Conservation (phyloP, 2,797 vertebrate genomes). For the Chromis chromis region DNA sequence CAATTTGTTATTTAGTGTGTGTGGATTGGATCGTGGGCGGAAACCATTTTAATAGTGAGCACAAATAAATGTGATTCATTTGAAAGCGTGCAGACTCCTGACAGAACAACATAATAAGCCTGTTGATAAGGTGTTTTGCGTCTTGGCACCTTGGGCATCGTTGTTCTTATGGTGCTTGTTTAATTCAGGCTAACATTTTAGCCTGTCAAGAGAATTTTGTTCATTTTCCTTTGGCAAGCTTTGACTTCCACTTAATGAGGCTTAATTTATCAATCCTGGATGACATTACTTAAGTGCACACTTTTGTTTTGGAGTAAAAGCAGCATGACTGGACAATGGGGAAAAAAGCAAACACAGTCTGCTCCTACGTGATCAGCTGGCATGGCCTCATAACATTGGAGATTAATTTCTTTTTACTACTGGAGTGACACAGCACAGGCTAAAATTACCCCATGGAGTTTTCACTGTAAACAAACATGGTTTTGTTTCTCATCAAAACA, state of each 20-base stretch:
- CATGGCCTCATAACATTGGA: too few species aligned
- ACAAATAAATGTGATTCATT: conserved; percentile 1
- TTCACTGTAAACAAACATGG: too few species aligned
- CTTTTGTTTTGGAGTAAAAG: background rate
- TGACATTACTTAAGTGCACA: background rate
- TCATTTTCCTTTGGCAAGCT: background rate
- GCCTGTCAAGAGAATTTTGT: background rate
- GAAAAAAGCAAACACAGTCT: background rate
- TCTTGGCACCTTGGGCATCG: background rate
- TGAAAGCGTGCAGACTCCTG: background rate
- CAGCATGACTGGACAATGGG: background rate
- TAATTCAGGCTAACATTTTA: background rate
- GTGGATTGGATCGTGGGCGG: background rate
- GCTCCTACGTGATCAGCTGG: background rate
- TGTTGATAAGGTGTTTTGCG: background rate
- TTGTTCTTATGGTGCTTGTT: background rate
- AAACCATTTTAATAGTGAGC: conserved; percentile 4
- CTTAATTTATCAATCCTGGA: background rate
- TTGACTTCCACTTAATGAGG: too few species aligned
- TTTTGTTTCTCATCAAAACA: background rate
- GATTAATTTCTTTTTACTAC: too few species aligned
- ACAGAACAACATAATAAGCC: background rate
- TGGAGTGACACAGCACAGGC: background rate
- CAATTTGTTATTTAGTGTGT: conserved; percentile 7
- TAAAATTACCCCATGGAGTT: background rate